Percentiles rank a stretch among this genome's conserved stretches.
These are phyloP conservation scores for Ammodytes marinus DNA, from an alignment of 2,113 vertebrate genomes.

Conservation along the genomic window DNA sequence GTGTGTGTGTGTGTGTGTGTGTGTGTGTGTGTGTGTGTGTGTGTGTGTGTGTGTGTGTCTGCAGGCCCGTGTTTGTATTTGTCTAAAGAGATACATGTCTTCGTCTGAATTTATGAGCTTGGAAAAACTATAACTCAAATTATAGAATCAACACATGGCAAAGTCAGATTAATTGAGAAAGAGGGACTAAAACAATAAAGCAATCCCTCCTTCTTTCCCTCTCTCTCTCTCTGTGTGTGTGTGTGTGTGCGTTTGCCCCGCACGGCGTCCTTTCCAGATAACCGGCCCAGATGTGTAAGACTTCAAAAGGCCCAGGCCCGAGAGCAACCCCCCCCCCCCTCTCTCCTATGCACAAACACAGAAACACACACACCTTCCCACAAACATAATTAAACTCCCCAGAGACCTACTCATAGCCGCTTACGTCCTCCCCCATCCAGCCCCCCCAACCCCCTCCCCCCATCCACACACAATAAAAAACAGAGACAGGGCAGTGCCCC, in stretches of 20 bases:
- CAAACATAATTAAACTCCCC: conserved; percentile 82
- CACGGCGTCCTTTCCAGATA: conserved; percentile 74
- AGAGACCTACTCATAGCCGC: conserved; percentile 73
- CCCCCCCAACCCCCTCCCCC: conserved; percentile 7
- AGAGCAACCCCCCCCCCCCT: conserved; percentile 59
- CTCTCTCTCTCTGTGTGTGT: conserved; percentile 31
- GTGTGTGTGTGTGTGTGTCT: conserved; percentile 40
- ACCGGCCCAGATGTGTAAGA: conserved; percentile 78
- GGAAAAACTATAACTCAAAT: conserved; percentile 38
- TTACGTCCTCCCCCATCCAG: conserved; percentile 53
- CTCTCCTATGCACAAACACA: conserved; percentile 63
- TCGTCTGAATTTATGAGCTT: conserved; percentile 28
- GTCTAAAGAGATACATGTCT: conserved; percentile 29
- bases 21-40: conserved; percentile 25
- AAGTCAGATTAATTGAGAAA: conserved; percentile 52
- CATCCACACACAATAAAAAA: conserved; percentile 75
- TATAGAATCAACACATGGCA: conserved; percentile 38
- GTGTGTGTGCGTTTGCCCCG: conserved; percentile 49
- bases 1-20: conserved; percentile 43
- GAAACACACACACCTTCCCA: conserved; percentile 77
- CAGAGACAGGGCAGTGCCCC: conserved; percentile 79
- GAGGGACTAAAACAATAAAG: conserved; percentile 55
- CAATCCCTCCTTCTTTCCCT: conserved; percentile 6
- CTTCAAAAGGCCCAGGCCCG: conserved; percentile 77
- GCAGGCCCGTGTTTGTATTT: conserved; percentile 40